Conservation (phyloP, 2,888 invertebrate species). For the Drosophila paracracens region DNA sequence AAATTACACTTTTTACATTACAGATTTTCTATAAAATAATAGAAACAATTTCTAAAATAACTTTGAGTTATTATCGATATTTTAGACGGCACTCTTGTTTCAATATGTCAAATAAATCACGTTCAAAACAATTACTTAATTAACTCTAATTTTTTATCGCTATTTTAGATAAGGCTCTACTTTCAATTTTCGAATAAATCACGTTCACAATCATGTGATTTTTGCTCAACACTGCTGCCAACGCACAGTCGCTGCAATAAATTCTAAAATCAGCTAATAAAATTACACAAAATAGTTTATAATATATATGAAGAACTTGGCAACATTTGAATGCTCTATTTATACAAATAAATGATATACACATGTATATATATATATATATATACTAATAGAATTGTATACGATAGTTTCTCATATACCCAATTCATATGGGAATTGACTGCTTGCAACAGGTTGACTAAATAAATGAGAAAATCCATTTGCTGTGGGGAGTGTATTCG, state of each 20-base stretch:
- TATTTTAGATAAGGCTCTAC: not conserved
- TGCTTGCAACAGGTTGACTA: constrained; percentile 42
- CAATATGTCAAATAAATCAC: not conserved
- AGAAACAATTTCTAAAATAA: not conserved
- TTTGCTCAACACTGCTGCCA: constrained; percentile 17
- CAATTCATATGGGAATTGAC: not conserved
- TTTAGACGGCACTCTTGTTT: not conserved
- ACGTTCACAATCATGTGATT: constrained; percentile 1
- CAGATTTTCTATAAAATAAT: not conserved
- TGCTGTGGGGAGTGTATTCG: constrained; percentile 9
- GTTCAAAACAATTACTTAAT: not conserved
- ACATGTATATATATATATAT: not conserved
- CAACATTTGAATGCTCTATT: constrained; percentile 28
- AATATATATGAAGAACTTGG: not conserved
- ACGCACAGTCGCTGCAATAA: constrained; percentile 41
- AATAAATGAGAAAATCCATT: not conserved
- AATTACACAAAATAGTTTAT: constrained; percentile 33
- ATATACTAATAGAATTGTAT: not conserved
- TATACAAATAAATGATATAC: not conserved
- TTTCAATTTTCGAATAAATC: not conserved
- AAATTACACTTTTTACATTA: not conserved
- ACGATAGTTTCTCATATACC: not conserved
- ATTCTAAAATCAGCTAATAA: constrained; percentile 48
- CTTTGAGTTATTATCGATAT: not conserved
- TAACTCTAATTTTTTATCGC: not conserved